A percentile compares a stretch with the other conserved stretches of the same genome.
phyloP scores from a whole-genome alignment of 2,797 vertebrate genomes.

The Melanotaenia pygmaea region DNA sequence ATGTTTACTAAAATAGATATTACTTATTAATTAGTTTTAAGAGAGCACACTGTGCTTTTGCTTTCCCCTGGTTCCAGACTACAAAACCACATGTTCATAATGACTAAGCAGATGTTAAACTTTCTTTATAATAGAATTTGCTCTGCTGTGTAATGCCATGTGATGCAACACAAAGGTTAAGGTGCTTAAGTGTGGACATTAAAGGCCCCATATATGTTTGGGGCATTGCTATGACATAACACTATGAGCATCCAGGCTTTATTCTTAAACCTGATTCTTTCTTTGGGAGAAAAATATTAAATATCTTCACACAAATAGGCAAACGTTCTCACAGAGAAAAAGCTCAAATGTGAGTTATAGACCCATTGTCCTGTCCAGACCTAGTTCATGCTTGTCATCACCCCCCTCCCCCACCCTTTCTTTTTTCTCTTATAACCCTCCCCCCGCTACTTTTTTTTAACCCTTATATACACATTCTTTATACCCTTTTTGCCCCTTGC shows the following conservation, averaged over 20 bases:
- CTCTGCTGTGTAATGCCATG: constrained; percentile 17
- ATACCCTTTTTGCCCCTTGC: constrained; percentile 24
- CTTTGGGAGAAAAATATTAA: constrained; percentile 18
- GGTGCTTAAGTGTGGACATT: constrained; percentile 35
- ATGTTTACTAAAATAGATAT: neutral
- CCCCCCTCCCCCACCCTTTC: constrained; percentile 2
- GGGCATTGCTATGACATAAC: constrained; percentile 51
- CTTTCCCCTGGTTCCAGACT: neutral
- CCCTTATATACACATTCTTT: constrained; percentile 26
- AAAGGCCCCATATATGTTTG: constrained; percentile 29
- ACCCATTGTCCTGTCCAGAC: constrained; percentile 64
- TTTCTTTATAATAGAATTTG: constrained; percentile 6
- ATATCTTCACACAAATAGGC: constrained; percentile 41
- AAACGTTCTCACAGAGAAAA: constrained; percentile 30
- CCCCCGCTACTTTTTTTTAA: constrained; percentile 35
- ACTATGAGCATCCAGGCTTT: constrained; percentile 39
- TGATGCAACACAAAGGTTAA: constrained; percentile 8
- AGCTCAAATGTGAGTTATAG: constrained; percentile 61
- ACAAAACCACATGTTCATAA: no score
- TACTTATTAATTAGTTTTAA: neutral
- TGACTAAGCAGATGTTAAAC: neutral
- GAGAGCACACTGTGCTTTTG: neutral
- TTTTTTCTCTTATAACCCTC: constrained; percentile 31
- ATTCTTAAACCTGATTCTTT: constrained; percentile 31
- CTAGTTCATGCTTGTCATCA: constrained; percentile 55